Conservation (phyloP, 1,140 invertebrate genomes). For the Drosophila malerkotliana region DNA sequence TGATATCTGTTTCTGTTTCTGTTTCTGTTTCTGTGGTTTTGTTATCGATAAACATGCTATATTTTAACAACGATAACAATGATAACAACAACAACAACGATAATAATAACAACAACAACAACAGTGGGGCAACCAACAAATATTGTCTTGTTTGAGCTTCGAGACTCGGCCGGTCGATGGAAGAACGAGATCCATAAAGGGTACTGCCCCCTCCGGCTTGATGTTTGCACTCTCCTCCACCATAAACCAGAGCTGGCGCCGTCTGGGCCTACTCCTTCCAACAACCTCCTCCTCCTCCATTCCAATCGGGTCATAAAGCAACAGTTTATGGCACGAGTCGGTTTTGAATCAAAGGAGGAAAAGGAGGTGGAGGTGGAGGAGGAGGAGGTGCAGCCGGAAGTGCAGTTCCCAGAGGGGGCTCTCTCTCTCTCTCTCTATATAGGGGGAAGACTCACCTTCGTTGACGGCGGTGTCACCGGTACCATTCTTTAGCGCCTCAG, state of each 20-base stretch:
- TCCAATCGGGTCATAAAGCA: slow-evolving; percentile 55
- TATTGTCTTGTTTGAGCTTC: too few species aligned
- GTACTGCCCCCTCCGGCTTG: slow-evolving; percentile 12
- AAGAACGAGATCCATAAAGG: not conserved
- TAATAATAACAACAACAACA: slow-evolving; percentile 50
- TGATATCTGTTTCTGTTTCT: not conserved
- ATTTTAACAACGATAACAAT: slow-evolving; percentile 37
- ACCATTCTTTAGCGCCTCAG: slow-evolving; percentile 84
- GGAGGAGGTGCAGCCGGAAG: slow-evolving; percentile 14
- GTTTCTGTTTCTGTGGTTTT: slow-evolving; percentile 10
- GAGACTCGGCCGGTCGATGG: too few species aligned
- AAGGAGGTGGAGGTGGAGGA: not conserved
- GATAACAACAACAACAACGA: slow-evolving; percentile 43
- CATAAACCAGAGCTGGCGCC: slow-evolving; percentile 78
- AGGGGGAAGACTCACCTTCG: slow-evolving; percentile 75
- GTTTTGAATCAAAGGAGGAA: slow-evolving; percentile 22
- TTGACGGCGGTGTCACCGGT: slow-evolving; percentile 26
- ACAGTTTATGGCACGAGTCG: slow-evolving; percentile 22
- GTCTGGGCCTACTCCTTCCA: slow-evolving; percentile 1
- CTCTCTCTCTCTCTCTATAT: too few species aligned
- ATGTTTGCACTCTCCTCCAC: too few species aligned
- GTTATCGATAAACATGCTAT: slow-evolving; percentile 70
- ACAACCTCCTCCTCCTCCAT: too few species aligned
- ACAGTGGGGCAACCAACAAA: slow-evolving; percentile 6
- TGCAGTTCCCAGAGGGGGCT: not conserved